Evolutionary conservation across 2,113 vertebrate genomes (phyloP).

Genomic region (Plestiodon gilberti): DNA sequence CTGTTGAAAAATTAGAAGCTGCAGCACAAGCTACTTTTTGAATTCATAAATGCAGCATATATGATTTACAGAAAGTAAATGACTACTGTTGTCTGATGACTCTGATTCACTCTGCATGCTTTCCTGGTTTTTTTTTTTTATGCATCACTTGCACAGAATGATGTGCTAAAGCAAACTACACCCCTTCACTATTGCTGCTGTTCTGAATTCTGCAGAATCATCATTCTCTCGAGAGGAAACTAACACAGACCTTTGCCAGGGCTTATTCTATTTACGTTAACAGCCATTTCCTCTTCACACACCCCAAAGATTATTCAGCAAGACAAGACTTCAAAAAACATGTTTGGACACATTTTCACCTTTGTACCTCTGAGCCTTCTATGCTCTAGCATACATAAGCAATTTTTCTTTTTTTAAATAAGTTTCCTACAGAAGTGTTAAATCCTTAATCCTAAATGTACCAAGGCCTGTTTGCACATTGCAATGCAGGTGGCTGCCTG

Average conservation of each 20-base stretch:
- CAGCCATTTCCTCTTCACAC: constrained; percentile 4
- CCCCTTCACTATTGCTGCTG: not conserved
- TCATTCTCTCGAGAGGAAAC: constrained; percentile 17
- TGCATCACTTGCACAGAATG: constrained; percentile 11
- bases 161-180: constrained; percentile 17
- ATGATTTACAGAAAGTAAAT: constrained; percentile 32
- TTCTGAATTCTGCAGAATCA: not conserved
- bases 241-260: not conserved
- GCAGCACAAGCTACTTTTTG: not conserved
- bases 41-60: not conserved
- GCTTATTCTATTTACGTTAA: not conserved
- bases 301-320: not conserved
- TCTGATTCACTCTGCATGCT: constrained; percentile 44
- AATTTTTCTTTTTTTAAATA: not conserved
- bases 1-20: not conserved
- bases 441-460: not conserved
- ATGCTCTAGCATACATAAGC: not conserved
- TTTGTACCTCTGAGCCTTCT: not conserved
- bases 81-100: constrained; percentile 36
- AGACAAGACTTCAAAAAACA: not conserved
- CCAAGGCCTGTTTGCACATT: not conserved
- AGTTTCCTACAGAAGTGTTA: not conserved
- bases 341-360: not conserved
- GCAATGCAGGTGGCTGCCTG: too few species aligned
- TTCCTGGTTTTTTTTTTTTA: constrained; percentile 34